Evolutionary conservation across 2,113 vertebrate species (phyloP), one percentile per base, ranked within the genome.

Genomic region (Kryptolebias marmoratus): DNA sequence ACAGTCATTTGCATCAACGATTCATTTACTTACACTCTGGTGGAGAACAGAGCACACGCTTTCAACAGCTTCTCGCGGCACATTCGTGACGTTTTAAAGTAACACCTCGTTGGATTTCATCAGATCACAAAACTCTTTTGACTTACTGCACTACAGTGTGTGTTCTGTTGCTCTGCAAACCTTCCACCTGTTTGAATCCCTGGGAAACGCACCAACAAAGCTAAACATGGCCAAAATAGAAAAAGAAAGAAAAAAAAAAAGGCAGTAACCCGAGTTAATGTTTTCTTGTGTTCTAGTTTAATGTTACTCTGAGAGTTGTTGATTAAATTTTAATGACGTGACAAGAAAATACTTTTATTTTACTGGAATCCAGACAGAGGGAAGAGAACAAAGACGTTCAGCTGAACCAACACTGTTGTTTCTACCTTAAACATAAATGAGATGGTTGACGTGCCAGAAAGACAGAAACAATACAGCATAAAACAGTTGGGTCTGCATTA

Each of bases 271-370:
- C 56, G 15, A 61, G 64, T 56, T n/a, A 48, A 77, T 57, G 68
- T 69, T n/a, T n/a, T n/a, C 32, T 8, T 10, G 7, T 63, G 47
- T 48, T 55, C n/a, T 14, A 16, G 36, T 48, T 52, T 54, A 8
- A 68, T 59, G 42, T 49, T 36, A 62, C 48, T 11, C 9, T 53
- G 60, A 64, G 61, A 74, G 50, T 9, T 3, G 2, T 15, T 27
- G 11, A 76, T 87, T 64, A 79, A 83, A 78, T 4, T 71, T 71
- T 75, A 13, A 88, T 76, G 73, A 28, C 39, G 2, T 32, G 47
- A 81, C 82, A 87, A 60, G 71, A 74, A 83, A 74, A 87, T 31
- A 73, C 83, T 80, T 77, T 88, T 67, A 82, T 69, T 72, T 80
- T 15, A 75, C 59, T 75, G 49, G 64, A 78, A 67, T 15, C 11